Percentiles rank a stretch among this genome's conserved stretches.
Conservation (phyloP, 37 sponge, comb jelly and placozoan species). For the Cladorhizidae sp. region DNA sequence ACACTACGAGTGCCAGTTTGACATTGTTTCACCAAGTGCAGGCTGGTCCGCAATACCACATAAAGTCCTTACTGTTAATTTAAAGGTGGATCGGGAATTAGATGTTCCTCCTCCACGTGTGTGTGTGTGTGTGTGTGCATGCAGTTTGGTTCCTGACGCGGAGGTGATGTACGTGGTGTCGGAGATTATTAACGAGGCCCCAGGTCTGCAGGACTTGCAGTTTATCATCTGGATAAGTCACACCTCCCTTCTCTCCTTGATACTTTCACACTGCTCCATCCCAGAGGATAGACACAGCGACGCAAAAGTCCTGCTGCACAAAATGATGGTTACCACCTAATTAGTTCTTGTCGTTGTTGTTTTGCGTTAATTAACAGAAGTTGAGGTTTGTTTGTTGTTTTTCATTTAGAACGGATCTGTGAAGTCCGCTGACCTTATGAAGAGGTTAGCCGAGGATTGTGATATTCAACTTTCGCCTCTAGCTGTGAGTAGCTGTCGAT, state of each 20-base stretch:
- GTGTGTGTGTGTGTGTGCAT: not conserved
- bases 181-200: conserved; percentile 68
- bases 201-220: conserved; percentile 52
- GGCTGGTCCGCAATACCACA: conserved; percentile 13
- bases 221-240: conserved; percentile 68
- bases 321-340: conserved; percentile 20
- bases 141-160: conserved; percentile 74
- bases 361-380: not conserved
- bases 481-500: conserved; percentile 60
- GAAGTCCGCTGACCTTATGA: conserved; percentile 45
- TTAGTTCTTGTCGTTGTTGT: not conserved
- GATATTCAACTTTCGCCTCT: conserved; percentile 48
- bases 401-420: conserved; percentile 29
- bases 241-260: conserved; percentile 55
- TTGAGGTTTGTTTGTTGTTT: not conserved
- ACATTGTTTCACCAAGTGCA: conserved; percentile 70
- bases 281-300: conserved; percentile 43
- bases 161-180: conserved; percentile 75
- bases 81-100: not conserved
- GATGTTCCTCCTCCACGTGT: not conserved
- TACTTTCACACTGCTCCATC: conserved; percentile 73
- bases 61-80: not conserved
- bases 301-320: conserved; percentile 19
- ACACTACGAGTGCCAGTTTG: conserved; percentile 68
- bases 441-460: conserved; percentile 22